Evolutionary conservation across 2,113 vertebrate species (phyloP), one percentile per base, ranked within the genome.

Genomic region (Casuarius casuarius): DNA sequence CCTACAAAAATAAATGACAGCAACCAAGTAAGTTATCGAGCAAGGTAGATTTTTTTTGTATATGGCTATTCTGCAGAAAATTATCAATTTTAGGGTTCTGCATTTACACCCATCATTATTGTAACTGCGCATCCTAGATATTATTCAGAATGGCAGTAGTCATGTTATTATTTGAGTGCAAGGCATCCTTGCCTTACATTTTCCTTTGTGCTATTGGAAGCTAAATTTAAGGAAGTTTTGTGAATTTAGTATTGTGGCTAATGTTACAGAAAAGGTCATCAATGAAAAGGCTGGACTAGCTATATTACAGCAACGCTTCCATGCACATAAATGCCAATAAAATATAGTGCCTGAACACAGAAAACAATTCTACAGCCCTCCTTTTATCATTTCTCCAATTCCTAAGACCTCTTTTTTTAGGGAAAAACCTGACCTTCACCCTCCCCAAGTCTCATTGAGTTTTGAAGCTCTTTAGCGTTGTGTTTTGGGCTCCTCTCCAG

Each of bases 251-350:
- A 38, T 10, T 46, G 67, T 56, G 59, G 20, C 78, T 74, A 92
- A 95, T 44, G 87, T 77, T 66, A 94, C 75, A 84, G 68, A 62
- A 92, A 96, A 87, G 70, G 83, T 90, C 89, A 81, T 61, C 77
- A 84, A 4, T 19, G 35, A 93, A 90, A 86, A 89, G 77, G 48
- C 80, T 89, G 86, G 74, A 73, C 63, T 62, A 78, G 75, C 35
- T 73, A 35, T 71, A 71, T 89, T 76, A 83, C 35, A 59, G 46
- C 84, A 89, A 77, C 33, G n/a, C 26, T 54, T 31, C 15, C 68
- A 78, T 18, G 49, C 46, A 83, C 62, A n/a, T 66, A 91, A 89
- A 89, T 66, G 75, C 49, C 80, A 90, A 44, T 29, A 70, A 31
- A 79, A 89, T 52, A 81, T 1, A 59, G 46, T n/a, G 70, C 54